These are phyloP conservation scores for Emberiza fucata DNA, from an alignment of 2,113 vertebrate species.

Conservation along the genomic window DNA sequence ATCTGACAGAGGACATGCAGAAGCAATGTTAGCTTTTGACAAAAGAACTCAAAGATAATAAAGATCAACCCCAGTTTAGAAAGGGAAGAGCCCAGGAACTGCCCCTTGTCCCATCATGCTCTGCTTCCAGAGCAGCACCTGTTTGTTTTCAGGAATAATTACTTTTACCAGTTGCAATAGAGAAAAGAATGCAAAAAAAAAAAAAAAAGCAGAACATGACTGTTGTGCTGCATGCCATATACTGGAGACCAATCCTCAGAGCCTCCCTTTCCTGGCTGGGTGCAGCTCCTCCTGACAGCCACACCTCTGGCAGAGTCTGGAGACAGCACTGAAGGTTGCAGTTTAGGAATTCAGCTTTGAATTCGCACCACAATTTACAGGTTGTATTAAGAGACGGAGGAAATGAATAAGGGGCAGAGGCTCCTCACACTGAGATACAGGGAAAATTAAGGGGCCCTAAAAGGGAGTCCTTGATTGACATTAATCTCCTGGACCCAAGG, in stretches of 20 bases:
- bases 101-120: not conserved
- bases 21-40: not conserved
- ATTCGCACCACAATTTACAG: not conserved
- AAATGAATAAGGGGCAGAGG: not conserved
- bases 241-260: not conserved
- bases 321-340: not conserved
- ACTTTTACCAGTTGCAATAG: not conserved
- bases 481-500: not conserved
- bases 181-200: not conserved
- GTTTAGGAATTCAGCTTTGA: not conserved
- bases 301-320: not conserved
- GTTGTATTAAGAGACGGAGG: not conserved
- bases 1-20: not conserved
- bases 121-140: not conserved
- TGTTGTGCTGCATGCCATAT: not conserved
- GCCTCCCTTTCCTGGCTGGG: not conserved
- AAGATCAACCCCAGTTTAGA: not conserved
- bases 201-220: not conserved
- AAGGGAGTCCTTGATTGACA: not conserved
- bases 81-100: not conserved
- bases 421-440: not conserved
- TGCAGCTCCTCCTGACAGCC: not conserved
- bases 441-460: not conserved
- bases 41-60: not conserved
- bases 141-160: not conserved